phyloP scores from a whole-genome alignment of 2,797 vertebrate species.

The Borostomias antarcticus region DNA sequence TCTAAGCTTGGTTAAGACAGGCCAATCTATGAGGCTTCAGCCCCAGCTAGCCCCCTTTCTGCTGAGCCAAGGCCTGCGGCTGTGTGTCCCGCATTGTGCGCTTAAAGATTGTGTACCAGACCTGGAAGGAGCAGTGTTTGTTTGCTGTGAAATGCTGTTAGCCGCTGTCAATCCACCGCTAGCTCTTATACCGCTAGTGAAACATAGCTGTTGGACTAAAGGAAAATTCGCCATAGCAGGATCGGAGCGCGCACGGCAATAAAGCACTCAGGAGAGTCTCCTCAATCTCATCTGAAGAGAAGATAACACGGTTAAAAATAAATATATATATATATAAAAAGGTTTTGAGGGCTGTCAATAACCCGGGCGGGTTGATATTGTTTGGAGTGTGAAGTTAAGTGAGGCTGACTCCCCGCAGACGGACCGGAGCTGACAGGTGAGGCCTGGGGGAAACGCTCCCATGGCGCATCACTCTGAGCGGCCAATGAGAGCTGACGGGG shows the following conservation, averaged over 20 bases:
- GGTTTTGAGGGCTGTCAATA: conserved; percentile 60
- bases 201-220: conserved; percentile 36
- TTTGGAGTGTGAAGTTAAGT: conserved; percentile 47
- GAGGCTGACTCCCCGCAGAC: conserved; percentile 45
- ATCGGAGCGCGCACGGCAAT: conserved; percentile 27
- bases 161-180: conserved; percentile 19
- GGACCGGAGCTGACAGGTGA: conserved; percentile 54
- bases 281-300: conserved; percentile 45
- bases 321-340: too few relatives aligned
- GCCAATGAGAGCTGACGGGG: conserved; percentile 56
- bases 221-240: conserved; percentile 27
- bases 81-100: neutral
- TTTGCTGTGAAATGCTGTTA: conserved; percentile 37
- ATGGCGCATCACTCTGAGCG: conserved; percentile 44
- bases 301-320: conserved; percentile 55
- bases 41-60: conserved; percentile 7
- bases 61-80: conserved; percentile 3
- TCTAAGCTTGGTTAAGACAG: conserved; percentile 17
- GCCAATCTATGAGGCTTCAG: conserved; percentile 17
- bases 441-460: conserved; percentile 41
- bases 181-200: conserved; percentile 21
- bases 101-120: conserved; percentile 8
- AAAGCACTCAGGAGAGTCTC: conserved; percentile 35
- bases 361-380: conserved; percentile 33
- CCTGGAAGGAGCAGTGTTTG: conserved; percentile 18